Evolutionary conservation across 2,797 vertebrate genomes (phyloP).

Genomic region (Propithecus deckenii): DNA sequence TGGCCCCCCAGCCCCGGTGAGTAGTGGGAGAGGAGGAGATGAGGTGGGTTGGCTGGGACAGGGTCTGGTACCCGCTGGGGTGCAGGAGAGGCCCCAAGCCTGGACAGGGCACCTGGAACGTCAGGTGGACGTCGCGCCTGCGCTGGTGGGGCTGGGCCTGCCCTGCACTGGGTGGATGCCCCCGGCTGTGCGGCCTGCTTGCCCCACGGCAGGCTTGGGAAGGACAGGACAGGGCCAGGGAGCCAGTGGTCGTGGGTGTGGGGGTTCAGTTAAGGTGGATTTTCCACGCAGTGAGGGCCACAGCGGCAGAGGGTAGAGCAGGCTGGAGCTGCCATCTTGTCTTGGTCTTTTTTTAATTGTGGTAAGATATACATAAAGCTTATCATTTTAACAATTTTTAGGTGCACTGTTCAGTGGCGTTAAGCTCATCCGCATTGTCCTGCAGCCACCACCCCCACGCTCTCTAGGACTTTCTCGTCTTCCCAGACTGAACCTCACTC

Average conservation of each 20-base stretch:
- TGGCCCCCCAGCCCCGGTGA: fast-evolving
- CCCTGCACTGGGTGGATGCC: background rate
- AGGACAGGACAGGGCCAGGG: background rate
- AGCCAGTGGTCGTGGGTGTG: no score
- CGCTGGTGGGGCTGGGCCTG: background rate
- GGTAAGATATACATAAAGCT: background rate
- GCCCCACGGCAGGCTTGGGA: background rate
- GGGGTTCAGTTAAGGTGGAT: background rate
- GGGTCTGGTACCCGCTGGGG: no score
- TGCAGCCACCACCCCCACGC: background rate
- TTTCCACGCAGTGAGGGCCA: background rate
- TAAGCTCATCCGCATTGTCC: background rate
- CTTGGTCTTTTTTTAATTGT: background rate
- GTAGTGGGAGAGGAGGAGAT: background rate
- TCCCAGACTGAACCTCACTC: background rate
- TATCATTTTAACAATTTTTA: no score
- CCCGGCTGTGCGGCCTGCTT: background rate
- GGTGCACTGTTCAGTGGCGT: background rate
- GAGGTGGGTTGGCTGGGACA: background rate
- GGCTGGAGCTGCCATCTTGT: background rate
- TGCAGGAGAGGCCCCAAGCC: background rate
- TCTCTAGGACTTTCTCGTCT: background rate
- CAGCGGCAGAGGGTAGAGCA: background rate
- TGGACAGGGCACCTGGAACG: background rate
- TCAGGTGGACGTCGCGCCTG: background rate